Evolutionary conservation across 1,140 invertebrate species (phyloP).

Genomic region (Camponotus floridanus): DNA sequence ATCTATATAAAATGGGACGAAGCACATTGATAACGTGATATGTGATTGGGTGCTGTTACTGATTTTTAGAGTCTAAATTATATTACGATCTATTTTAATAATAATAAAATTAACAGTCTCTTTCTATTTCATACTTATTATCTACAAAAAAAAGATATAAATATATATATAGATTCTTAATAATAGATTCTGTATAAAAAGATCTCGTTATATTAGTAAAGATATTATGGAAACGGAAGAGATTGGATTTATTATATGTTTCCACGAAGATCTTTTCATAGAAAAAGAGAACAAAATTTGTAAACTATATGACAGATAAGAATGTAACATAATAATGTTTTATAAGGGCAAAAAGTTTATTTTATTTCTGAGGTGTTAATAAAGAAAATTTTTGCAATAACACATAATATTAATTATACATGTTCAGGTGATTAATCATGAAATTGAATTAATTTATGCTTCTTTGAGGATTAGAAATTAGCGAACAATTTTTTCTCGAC

Average conservation of each 20-base stretch:
- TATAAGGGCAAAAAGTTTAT: neutral
- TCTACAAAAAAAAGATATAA: neutral
- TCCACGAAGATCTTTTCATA: neutral
- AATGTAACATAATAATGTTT: neutral
- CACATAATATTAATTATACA: neutral
- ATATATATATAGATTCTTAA: neutral
- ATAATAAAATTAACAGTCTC: neutral
- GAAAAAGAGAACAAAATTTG: neutral
- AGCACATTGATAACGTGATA: slow-evolving; percentile 34
- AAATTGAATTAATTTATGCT: slow-evolving; percentile 41
- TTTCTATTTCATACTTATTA: neutral
- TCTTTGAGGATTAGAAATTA: slow-evolving; percentile 22
- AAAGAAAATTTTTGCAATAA: neutral
- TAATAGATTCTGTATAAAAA: neutral
- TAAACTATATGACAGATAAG: too few relatives aligned
- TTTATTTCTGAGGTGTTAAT: neutral
- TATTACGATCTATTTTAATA: neutral
- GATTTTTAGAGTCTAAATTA: slow-evolving; percentile 6
- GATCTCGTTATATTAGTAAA: slow-evolving; percentile 7
- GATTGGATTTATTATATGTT: slow-evolving; percentile 1
- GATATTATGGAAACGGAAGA: neutral
- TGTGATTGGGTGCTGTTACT: neutral
- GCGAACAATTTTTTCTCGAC: slow-evolving; percentile 17
- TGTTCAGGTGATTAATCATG: too few relatives aligned
- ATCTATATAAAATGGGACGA: slow-evolving; percentile 19